Percentiles rank a stretch among this genome's conserved stretches.
Evolutionary conservation across 2,113 vertebrate genomes (phyloP).

Genomic region (Chroicocephalus ridibundus): DNA sequence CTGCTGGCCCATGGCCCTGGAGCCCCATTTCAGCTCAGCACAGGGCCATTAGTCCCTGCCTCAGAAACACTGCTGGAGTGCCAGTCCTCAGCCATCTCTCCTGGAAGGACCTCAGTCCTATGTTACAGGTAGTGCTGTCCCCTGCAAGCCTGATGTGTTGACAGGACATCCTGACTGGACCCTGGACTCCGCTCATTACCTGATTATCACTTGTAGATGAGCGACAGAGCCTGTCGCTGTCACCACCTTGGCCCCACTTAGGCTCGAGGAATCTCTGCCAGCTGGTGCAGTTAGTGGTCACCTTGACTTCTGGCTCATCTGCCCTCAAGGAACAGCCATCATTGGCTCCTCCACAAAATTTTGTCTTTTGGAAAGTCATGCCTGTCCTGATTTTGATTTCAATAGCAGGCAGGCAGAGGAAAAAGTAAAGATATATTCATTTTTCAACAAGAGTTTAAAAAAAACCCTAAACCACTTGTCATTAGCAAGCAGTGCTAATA

Average conservation of each 20-base stretch:
- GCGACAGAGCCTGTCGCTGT: not conserved
- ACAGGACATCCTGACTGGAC: not conserved
- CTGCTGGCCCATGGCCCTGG: not conserved
- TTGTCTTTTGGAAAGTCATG: not conserved
- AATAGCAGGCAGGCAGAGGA: not conserved
- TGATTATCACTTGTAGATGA: not conserved
- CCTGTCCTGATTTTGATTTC: not conserved
- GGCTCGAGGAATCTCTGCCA: not conserved
- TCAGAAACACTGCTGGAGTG: not conserved
- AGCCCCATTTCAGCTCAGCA: not conserved
- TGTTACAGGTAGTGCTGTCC: not conserved
- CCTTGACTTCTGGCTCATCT: not conserved
- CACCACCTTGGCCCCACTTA: not conserved
- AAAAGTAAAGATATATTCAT: not conserved
- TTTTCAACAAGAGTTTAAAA: not conserved
- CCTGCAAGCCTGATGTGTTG: not conserved
- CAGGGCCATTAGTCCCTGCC: not conserved
- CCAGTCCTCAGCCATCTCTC: not conserved
- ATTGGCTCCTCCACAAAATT: not conserved
- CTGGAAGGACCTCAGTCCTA: not conserved
- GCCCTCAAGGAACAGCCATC: not conserved
- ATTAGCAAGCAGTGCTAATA: not conserved
- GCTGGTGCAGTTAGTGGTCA: not conserved
- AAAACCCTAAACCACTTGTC: not conserved
- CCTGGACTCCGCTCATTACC: not conserved